Base-by-base conservation (phyloP, 1,140 invertebrate species). In the Andricus grossulariae region DNA sequence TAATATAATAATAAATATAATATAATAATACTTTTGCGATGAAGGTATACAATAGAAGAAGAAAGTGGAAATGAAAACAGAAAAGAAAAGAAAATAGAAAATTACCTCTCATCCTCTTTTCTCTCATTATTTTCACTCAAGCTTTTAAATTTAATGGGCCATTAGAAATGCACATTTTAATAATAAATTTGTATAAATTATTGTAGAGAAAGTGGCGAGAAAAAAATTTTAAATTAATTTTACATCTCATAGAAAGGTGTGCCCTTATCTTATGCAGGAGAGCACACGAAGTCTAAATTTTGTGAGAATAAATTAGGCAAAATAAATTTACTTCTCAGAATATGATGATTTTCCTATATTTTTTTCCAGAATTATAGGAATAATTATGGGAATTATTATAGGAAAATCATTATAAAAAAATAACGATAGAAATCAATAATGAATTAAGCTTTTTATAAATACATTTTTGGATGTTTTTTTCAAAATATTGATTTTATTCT, bases 101-200 rank as follows among this genome's bases (percentile, higher is more conserved):
- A 25, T 25, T 60, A 15, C 21, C 2, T 19, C 16, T 12, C 16
- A 15, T 60, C 25, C 25, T 60, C 32, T 39, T 66, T 32, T 66
- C 7, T n/a, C 15, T 16, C 60, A 12, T 39, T 16, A 16, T 16
- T n/a, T 66, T 39, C 39, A 16, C 57, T 13, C 1, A 21, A 13
- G 7, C 21, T 57, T 25, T 25, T 39, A 32, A 6, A 16, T 16
- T 66, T 39, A 39, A 39, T n/a, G n/a, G 25, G 39, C 2, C 6
- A 66, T 66, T 66, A 66, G 25, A 66, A 39, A 66, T 39, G 32
- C n/a, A 66, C 5, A 39, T 66, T 39, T 39, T 66, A 39, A 66
- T 16, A 15, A 66, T 39, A 39, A 66, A 66, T 66, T 66, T 66
- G 60, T 66, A 39, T 39, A 66, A 39, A 66, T 66, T 66, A 39